Base-by-base conservation (phyloP, 2,888 invertebrate species). In the Phorcus lineatus region DNA sequence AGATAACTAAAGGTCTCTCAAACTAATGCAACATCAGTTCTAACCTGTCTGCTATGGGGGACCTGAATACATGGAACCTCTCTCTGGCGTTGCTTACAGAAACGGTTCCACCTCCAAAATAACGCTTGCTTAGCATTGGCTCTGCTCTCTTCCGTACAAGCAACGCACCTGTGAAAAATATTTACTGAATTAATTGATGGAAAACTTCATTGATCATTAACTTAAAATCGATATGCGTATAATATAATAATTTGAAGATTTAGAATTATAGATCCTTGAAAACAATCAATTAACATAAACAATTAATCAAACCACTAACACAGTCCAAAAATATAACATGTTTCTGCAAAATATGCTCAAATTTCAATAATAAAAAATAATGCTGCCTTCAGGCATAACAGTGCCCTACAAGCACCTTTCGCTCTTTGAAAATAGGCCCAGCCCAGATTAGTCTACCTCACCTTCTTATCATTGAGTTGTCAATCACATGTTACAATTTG, bases 61-160 rank as follows among this genome's bases (percentile, higher is more conserved):
- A 92, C 81, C 96, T 95, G 90, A 96, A 95, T 19, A 96, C 94
- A 93, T 97, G 96, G 89, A 95, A 95, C 91, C 95, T 95, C 91
- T 95, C 94, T 57, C 94, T 94, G 81, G 96, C 96, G 87, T 97
- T 94, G 16, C 96, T 95, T 90, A 98, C 95, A 90, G 97, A 95
- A 13, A 99, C 97, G 1, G 98, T 98, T 11, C 99, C 99, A 55
- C 99, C 99, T 24, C 98, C 98, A 94, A 97, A 98, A 93, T 97
- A 98, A 78, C 92, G 96, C 74, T 95, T 94, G 81, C 94, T 94
- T 83, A 97, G 93, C 11, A 95, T 79, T 67, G 81, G 52, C 2
- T 82, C 84, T 19, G 86, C 84, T 24, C 93, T 91, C 90, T 96
- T 96, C 90, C 94, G 95, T 0, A 98, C 96, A 79, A 99, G 91